Percentiles rank a stretch among this genome's conserved stretches.
phyloP scores from a whole-genome alignment of 2,113 vertebrate genomes.

The Ophthalmolycus amberensis region DNA sequence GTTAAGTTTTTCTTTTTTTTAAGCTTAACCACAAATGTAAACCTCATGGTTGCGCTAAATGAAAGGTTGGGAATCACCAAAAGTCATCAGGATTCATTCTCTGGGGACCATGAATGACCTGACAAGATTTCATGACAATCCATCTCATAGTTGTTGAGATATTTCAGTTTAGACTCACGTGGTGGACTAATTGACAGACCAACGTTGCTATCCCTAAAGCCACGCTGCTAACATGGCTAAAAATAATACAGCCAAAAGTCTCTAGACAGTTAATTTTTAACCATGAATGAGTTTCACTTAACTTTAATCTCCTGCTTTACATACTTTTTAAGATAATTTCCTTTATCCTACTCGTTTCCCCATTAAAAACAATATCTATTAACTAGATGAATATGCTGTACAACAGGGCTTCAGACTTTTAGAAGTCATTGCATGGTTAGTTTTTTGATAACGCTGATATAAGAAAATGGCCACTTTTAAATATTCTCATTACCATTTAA shows the following conservation, averaged over 20 bases:
- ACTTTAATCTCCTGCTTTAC: background rate
- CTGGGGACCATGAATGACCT: background rate
- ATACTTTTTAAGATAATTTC: fast-evolving
- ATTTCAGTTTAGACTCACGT: background rate
- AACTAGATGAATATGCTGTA: background rate
- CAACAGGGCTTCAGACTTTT: background rate
- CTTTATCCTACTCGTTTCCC: background rate
- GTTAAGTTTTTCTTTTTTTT: background rate
- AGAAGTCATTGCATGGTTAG: background rate
- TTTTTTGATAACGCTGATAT: background rate
- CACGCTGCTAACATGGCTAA: background rate
- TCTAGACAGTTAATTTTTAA: background rate
- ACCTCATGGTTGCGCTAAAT: background rate
- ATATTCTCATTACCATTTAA: background rate
- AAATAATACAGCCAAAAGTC: background rate
- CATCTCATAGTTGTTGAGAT: background rate
- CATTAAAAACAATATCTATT: background rate
- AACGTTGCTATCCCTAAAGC: background rate
- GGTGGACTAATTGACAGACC: background rate
- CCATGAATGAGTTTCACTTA: background rate
- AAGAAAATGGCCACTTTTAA: background rate
- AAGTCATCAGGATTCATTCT: background rate
- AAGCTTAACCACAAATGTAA: background rate
- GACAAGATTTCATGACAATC: background rate
- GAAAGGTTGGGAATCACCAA: background rate